Percentiles rank a stretch among this genome's conserved stretches.
Evolutionary conservation across 2,113 vertebrate species (phyloP).

Genomic region (Tyrannus savana): DNA sequence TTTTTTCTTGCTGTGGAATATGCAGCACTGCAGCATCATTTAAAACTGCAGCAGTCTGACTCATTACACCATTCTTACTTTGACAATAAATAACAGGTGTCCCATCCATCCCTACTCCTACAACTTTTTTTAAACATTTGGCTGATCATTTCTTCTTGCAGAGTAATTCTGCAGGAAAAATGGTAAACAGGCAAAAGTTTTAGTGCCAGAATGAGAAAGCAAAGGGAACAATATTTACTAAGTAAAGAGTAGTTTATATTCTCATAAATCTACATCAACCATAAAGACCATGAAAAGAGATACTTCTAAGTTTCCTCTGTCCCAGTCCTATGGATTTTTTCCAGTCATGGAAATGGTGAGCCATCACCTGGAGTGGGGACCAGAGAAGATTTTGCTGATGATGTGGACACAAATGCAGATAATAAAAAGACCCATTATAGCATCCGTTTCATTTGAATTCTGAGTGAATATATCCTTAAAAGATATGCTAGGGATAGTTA

Average conservation of each 20-base stretch:
- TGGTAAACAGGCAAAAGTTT: background rate
- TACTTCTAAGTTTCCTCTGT: background rate
- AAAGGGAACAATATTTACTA: background rate
- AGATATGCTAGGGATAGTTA: background rate
- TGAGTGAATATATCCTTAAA: background rate
- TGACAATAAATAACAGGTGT: background rate
- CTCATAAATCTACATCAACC: background rate
- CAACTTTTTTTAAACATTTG: background rate
- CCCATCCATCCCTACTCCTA: background rate
- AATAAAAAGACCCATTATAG: background rate
- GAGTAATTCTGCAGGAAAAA: background rate
- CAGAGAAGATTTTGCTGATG: background rate
- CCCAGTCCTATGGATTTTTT: background rate
- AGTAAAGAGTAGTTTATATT: background rate
- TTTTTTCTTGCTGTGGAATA: background rate
- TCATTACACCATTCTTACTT: background rate
- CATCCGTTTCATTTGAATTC: background rate
- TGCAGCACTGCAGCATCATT: background rate
- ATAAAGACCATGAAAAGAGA: background rate
- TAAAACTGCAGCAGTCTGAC: background rate
- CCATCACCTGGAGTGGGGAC: background rate
- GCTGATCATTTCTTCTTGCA: background rate
- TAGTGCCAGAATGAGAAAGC: background rate
- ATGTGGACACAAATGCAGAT: accelerated
- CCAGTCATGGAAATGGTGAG: background rate